Base-by-base conservation (phyloP, 1,140 invertebrate species). In the Saccostrea echinata region DNA sequence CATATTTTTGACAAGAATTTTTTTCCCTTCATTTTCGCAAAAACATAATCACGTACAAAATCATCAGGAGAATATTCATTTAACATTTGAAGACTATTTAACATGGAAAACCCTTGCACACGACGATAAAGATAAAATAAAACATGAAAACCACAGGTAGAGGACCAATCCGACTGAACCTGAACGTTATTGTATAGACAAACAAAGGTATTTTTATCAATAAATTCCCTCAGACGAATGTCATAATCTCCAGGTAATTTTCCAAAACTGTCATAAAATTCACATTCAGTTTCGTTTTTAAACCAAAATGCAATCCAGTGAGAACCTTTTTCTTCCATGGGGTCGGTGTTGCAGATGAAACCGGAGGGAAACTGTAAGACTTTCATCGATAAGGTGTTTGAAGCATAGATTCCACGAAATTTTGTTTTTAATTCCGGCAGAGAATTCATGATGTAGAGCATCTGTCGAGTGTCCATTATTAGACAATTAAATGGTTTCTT, bases 261-360 rank as follows among this genome's bases (percentile, higher is more conserved):
- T 51, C 87, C 87, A 24, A 85, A 82, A 53, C 84, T 88, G 57
- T 88, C 87, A 57, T 85, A 85, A 83, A 88, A 86, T 83, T 85
- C 84, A 21, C 52, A 71, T 18, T 88, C 35, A 1, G 52, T 33
- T 51, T 0, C 33, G 64, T 51, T 87, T n/a, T 53, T 61, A n/a
- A 88, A 52, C 55, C 80, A 80, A 55, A 88, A 68, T 9, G 76
- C 80, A 30, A 86, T 35, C 88, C 88, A 88, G 27, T 88, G 88
- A 68, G 33, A 55, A 52, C 88, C 84, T 13, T 55, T 57, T 53
- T 51, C 55, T n/a, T 51, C 12, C 1, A 55, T 51, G 43, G 51
- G 64, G 52, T 89, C 85, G 3, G 82, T 89, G 27, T 89, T 86
- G 76, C 81, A 83, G 21, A 87, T 51, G 33, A 27, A 43, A 24